A percentile compares a stretch with the other conserved stretches of the same genome.
These are phyloP conservation scores for Suillia variegata DNA, from an alignment of 2,888 invertebrate genomes.

Conservation along the genomic window DNA sequence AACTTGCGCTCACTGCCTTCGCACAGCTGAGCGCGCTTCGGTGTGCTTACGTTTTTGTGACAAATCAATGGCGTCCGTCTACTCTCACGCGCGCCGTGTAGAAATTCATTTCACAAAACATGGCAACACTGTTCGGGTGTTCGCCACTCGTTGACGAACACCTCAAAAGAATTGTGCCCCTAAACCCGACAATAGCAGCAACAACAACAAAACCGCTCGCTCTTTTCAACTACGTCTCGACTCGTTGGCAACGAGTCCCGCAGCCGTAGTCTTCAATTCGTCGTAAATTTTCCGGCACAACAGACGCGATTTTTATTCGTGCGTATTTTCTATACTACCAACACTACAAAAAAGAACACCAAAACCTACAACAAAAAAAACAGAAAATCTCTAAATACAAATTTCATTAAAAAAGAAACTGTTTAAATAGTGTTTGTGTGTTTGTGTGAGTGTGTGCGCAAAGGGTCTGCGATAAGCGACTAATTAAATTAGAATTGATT, in stretches of 20 bases:
- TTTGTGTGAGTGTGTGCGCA: neutral
- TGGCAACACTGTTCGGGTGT: neutral
- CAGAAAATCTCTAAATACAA: too few relatives aligned
- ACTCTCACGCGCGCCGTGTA: too few relatives aligned
- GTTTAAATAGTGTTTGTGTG: neutral
- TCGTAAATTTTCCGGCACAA: constrained; percentile 58
- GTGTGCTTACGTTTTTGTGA: too few relatives aligned
- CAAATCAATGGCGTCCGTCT: too few relatives aligned
- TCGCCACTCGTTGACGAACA: too few relatives aligned
- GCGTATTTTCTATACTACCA: constrained; percentile 32
- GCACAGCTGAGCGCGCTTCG: too few relatives aligned
- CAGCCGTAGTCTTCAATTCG: constrained; percentile 49
- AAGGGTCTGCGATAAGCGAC: neutral
- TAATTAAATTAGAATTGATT: constrained; percentile 2
- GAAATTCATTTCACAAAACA: too few relatives aligned
- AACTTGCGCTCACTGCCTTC: too few relatives aligned
- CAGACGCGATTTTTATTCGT: constrained; percentile 46
- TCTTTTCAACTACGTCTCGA: constrained; percentile 23
- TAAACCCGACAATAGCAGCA: neutral
- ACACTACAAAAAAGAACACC: too few relatives aligned
- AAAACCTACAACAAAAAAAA: too few relatives aligned
- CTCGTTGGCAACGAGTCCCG: constrained; percentile 32
- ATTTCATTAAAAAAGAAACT: neutral
- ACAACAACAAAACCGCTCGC: neutral
- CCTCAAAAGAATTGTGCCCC: neutral